Conservation (phyloP, 30 jellyfish, hydroid and myxozoan genomes). For the Sanderia malayensis region DNA sequence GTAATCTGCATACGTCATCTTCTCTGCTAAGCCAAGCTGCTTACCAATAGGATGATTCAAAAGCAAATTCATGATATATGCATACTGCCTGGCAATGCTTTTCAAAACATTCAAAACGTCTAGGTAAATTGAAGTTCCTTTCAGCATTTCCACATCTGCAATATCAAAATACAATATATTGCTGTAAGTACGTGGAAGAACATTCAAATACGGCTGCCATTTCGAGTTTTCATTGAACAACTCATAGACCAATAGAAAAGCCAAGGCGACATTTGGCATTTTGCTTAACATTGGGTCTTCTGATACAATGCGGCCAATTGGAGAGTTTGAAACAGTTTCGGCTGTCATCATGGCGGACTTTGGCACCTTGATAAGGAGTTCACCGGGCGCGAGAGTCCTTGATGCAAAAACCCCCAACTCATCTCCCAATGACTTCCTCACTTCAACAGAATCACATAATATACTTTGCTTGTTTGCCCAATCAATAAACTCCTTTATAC, state of each 20-base stretch:
- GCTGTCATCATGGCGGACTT: constrained; percentile 38
- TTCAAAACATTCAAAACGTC: constrained; percentile 44
- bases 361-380: constrained; percentile 22
- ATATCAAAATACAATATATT: constrained; percentile 46
- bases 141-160: constrained; percentile 35
- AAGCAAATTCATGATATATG: constrained; percentile 43
- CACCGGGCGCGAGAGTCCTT: constrained; percentile 20
- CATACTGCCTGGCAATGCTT: constrained; percentile 70
- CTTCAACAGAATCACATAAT: constrained; percentile 20
- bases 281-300: constrained; percentile 53
- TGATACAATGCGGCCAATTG: constrained; percentile 17
- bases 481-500: constrained; percentile 19
- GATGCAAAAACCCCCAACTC: constrained; percentile 46
- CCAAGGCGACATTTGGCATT: constrained; percentile 75
- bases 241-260: constrained; percentile 41
- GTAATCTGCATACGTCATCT: constrained; percentile 40
- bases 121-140: constrained; percentile 29
- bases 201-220: constrained; percentile 52
- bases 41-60: constrained; percentile 45
- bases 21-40: constrained; percentile 34
- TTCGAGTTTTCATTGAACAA: constrained; percentile 30
- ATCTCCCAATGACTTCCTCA: background rate
- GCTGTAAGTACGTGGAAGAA: constrained; percentile 40
- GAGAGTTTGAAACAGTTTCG: constrained; percentile 23
- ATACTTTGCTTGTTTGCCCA: constrained; percentile 35